Percentiles rank a stretch among this genome's conserved stretches.
Evolutionary conservation across 2,113 vertebrate genomes (phyloP).

Genomic region (Pedionomus torquatus): DNA sequence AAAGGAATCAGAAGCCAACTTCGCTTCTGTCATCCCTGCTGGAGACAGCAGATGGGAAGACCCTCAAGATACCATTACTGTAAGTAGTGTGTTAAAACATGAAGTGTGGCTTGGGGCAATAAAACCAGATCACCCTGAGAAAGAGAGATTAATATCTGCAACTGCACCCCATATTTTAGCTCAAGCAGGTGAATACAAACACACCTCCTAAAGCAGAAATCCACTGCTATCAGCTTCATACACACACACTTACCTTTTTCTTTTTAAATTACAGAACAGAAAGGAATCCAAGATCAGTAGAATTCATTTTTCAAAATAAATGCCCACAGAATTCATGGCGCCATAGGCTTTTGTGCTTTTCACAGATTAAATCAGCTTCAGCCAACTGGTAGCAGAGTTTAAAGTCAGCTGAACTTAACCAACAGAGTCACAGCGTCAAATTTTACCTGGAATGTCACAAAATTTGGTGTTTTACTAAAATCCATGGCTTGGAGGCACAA

Average conservation of each 20-base stretch:
- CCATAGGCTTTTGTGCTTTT: neutral
- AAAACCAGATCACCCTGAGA: neutral
- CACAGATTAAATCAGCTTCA: too few species aligned
- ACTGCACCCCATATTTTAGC: neutral
- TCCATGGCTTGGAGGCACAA: neutral
- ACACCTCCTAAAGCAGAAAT: neutral
- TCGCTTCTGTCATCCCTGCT: neutral
- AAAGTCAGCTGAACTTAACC: neutral
- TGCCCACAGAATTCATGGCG: neutral
- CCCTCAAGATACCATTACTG: neutral
- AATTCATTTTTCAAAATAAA: neutral
- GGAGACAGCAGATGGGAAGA: neutral
- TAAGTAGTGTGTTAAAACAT: neutral
- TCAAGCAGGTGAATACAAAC: neutral
- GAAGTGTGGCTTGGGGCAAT: neutral
- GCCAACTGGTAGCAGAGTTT: neutral
- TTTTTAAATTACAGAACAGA: neutral
- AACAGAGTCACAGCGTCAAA: neutral
- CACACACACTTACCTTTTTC: neutral
- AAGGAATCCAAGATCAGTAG: neutral
- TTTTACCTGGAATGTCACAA: neutral
- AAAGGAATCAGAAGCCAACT: neutral
- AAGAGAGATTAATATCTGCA: neutral
- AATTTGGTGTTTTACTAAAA: neutral
- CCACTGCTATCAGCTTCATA: neutral